A percentile compares a stretch with the other conserved stretches of the same genome.
Evolutionary conservation across 2,113 vertebrate species (phyloP).

Genomic region (Brevimyrus niger): DNA sequence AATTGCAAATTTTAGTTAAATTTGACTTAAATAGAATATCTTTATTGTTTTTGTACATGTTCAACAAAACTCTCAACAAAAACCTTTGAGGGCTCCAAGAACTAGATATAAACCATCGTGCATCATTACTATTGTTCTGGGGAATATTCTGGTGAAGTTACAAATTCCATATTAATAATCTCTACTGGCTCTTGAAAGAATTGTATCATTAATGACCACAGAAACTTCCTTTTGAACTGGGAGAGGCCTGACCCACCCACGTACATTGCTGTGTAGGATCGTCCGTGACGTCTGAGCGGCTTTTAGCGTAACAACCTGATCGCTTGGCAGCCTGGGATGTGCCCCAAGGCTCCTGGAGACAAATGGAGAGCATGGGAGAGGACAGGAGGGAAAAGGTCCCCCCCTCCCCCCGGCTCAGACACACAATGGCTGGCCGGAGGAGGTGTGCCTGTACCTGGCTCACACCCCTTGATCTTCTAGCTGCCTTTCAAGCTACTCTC

Average conservation of each 20-base stretch:
- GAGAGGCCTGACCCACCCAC: neutral
- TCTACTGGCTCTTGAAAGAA: neutral
- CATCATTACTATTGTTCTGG: neutral
- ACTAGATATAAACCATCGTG: neutral
- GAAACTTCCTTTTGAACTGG: neutral
- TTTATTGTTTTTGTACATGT: neutral
- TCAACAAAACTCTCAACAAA: neutral
- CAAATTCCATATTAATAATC: neutral
- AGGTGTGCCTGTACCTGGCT: neutral
- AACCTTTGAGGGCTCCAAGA: neutral
- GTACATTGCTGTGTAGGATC: neutral
- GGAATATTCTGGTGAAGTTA: neutral
- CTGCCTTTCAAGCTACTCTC: neutral
- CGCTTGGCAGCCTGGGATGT: neutral
- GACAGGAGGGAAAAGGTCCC: neutral
- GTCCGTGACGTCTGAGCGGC: neutral
- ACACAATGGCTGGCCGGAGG: neutral
- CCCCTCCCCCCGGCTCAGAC: neutral
- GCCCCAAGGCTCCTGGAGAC: neutral
- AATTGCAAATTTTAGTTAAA: neutral
- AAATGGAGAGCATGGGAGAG: neutral
- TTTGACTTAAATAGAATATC: neutral
- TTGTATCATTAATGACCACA: neutral
- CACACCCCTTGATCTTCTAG: neutral
- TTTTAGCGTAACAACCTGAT: neutral